Evolutionary conservation across 2,888 invertebrate genomes (phyloP).

Genomic region (Pecten maximus): DNA sequence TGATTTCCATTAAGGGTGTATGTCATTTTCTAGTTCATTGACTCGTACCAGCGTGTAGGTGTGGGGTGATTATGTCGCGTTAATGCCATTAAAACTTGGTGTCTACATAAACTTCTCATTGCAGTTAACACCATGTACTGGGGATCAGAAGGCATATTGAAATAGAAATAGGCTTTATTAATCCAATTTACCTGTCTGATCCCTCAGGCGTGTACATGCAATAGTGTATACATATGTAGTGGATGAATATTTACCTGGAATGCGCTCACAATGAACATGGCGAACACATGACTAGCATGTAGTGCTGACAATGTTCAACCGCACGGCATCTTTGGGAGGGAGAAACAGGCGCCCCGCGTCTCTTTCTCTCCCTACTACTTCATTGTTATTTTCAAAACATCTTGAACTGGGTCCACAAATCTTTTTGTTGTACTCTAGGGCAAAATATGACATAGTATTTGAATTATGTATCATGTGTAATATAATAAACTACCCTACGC

Average conservation of each 20-base stretch:
- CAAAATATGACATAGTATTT: neutral
- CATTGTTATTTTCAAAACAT: too few relatives aligned
- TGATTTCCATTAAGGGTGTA: neutral
- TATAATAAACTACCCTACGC: neutral
- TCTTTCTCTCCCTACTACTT: too few relatives aligned
- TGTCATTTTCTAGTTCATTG: neutral
- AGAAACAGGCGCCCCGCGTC: too few relatives aligned
- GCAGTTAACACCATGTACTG: neutral
- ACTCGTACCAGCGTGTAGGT: neutral
- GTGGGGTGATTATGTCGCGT: neutral
- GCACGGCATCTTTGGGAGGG: too few relatives aligned
- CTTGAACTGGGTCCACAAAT: too few relatives aligned
- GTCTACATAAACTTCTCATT: neutral
- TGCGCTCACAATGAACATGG: too few relatives aligned
- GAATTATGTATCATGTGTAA: neutral
- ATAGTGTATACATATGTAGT: neutral
- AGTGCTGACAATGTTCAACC: too few relatives aligned
- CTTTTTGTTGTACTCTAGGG: too few relatives aligned
- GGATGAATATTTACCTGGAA: neutral
- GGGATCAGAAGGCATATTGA: neutral
- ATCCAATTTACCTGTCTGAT: constrained; percentile 13
- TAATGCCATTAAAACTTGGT: neutral
- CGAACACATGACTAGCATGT: too few relatives aligned
- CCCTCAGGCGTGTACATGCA: neutral
- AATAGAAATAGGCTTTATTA: neutral